These are phyloP conservation scores for Apis mellifera DNA, from an alignment of 1,140 invertebrate genomes.

Conservation along the genomic window Amel_HAv3.1 CM009939.2:11607001-11607500, in stretches of 20 bases:
- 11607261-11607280: too few relatives aligned
- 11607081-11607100: slow-evolving; percentile 32
- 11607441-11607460: slow-evolving; percentile 14
- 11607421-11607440: too few relatives aligned
- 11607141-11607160: background rate
- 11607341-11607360: too few relatives aligned
- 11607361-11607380: too few relatives aligned
- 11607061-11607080: slow-evolving; percentile 28
- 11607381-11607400: too few relatives aligned
- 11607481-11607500: slow-evolving; percentile 51
- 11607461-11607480: slow-evolving; percentile 13
- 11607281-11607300: too few relatives aligned
- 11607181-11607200: background rate
- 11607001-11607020: background rate
- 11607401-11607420: too few relatives aligned
- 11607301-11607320: too few relatives aligned
- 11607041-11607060: background rate
- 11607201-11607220: background rate
- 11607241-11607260: too few relatives aligned
- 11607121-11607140: background rate
- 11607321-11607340: too few relatives aligned
- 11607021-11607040: background rate
- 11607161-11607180: background rate
- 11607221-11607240: too few relatives aligned
- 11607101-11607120: slow-evolving; percentile 26